Conservation (phyloP, 2,113 vertebrate genomes). For the Gracilinanus agilis region DNA sequence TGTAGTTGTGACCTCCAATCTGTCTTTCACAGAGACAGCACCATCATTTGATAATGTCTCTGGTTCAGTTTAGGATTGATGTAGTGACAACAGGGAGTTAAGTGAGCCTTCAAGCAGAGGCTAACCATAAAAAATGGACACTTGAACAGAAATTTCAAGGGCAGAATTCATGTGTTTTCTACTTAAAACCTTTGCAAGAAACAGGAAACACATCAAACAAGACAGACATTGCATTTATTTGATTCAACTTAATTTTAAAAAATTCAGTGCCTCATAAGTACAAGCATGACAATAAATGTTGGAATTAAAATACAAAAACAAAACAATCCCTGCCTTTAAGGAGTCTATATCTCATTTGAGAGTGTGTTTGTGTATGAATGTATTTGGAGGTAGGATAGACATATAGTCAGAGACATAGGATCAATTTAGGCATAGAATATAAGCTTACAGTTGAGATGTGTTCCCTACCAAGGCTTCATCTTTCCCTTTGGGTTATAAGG, state of each 20-base stretch:
- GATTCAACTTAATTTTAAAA: neutral
- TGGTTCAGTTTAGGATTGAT: conserved; percentile 35
- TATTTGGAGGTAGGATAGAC: neutral
- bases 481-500: neutral
- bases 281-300: neutral
- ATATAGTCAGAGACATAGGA: neutral
- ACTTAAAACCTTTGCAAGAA: neutral
- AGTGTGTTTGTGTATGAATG: neutral
- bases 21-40: conserved; percentile 10
- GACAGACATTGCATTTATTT: neutral
- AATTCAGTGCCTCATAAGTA: neutral
- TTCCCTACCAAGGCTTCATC: neutral
- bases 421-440: neutral
- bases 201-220: neutral
- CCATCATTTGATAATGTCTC: conserved; percentile 27
- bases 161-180: neutral
- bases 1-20: conserved; percentile 18
- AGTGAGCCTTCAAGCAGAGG: conserved; percentile 31
- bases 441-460: neutral
- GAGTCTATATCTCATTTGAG: neutral
- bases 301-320: neutral
- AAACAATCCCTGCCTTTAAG: neutral
- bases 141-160: conserved; percentile 28
- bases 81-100: conserved; percentile 33
- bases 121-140: conserved; percentile 20